phyloP scores from a whole-genome alignment of 2,113 vertebrate genomes.

The Amia ocellicauda region DNA sequence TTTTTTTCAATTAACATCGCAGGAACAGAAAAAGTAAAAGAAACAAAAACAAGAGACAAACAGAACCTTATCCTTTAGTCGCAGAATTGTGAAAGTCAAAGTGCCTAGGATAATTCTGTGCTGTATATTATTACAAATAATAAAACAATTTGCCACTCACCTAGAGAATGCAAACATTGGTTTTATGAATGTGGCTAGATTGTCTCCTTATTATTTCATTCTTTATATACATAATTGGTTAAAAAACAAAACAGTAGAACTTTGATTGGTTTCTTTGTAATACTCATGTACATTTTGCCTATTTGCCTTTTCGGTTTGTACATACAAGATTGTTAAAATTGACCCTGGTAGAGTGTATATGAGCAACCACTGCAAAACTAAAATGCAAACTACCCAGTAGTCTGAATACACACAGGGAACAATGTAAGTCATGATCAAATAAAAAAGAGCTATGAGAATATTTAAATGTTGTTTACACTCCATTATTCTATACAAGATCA shows the following conservation, averaged over 20 bases:
- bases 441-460: constrained; percentile 3
- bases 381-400: neutral
- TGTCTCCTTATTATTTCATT: constrained; percentile 60
- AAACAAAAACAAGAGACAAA: constrained; percentile 62
- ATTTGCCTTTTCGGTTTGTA: constrained; percentile 12
- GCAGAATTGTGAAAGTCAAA: constrained; percentile 54
- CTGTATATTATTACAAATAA: constrained; percentile 58
- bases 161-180: constrained; percentile 37
- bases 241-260: constrained; percentile 31
- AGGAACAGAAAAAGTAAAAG: constrained; percentile 66
- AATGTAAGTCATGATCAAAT: constrained; percentile 9
- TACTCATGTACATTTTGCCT: neutral
- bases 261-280: constrained; percentile 16
- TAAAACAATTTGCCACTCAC: constrained; percentile 40
- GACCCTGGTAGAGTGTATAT: neutral
- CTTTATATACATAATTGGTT: constrained; percentile 55
- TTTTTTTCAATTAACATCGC: constrained; percentile 70
- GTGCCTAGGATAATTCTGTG: constrained; percentile 70
- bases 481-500: too few species aligned
- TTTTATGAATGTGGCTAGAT: constrained; percentile 58
- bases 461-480: too few species aligned
- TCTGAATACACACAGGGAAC: neutral
- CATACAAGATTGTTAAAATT: neutral
- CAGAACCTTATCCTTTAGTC: constrained; percentile 39
- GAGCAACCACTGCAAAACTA: constrained; percentile 8